A percentile compares a stretch with the other conserved stretches of the same genome.
These are phyloP conservation scores for Saguinus imperator DNA, from an alignment of 2,113 vertebrate species.

Conservation along the genomic window DNA sequence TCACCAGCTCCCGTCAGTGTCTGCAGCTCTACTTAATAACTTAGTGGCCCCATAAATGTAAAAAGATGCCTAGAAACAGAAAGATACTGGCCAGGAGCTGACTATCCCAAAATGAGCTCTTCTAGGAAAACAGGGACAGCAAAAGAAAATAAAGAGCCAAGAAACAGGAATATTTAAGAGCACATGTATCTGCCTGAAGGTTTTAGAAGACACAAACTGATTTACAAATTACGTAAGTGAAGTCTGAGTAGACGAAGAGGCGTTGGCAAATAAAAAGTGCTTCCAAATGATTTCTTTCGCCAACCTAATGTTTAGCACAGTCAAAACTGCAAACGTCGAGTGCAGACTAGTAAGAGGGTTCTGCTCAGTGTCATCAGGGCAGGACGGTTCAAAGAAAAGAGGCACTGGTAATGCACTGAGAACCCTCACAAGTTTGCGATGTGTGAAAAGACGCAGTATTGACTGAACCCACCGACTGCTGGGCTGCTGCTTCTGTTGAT, in stretches of 20 bases:
- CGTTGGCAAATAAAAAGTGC: neutral
- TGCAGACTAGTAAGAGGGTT: neutral
- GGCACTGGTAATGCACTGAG: no score
- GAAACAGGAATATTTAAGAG: neutral
- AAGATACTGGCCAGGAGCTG: neutral
- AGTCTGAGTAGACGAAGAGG: neutral
- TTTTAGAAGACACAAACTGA: neutral
- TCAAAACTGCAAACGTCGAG: rapidly evolving
- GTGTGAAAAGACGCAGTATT: neutral
- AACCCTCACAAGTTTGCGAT: neutral
- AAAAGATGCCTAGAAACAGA: neutral
- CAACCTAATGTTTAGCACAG: neutral
- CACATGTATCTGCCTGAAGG: neutral
- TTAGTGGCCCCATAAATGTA: neutral
- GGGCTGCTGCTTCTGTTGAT: neutral
- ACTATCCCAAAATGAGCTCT: neutral
- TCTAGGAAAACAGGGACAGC: rapidly evolving
- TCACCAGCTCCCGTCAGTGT: rapidly evolving
- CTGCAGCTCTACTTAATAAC: neutral
- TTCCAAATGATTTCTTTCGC: neutral
- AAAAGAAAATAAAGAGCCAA: neutral
- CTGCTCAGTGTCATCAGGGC: neutral
- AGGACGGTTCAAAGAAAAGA: neutral
- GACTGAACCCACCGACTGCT: rapidly evolving
- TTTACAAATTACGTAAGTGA: neutral